Evolutionary conservation across 53 echinoderm and acorn worm species (phyloP), one percentile per base, ranked within the genome.

Genomic region (Echinometra lucunter): DNA sequence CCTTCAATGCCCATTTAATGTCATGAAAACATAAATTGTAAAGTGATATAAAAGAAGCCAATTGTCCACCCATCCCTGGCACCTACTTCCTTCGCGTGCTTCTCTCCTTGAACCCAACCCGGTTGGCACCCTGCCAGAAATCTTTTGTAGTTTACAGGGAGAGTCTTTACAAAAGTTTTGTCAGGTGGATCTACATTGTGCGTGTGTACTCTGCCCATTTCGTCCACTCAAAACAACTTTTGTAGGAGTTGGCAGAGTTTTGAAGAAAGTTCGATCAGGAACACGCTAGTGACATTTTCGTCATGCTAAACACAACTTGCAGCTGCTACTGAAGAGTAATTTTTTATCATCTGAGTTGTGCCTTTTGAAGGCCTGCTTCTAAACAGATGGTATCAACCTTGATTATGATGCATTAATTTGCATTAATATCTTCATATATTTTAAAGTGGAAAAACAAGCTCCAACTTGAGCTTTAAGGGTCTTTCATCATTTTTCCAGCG

Each of bases 61-160:
- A 90, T 60, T 60, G 66, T 66, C 57, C 45, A 88, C n/a, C n/a
- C 42, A 56, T 53, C 90, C 38, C 90, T 66, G 90, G 90, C 37
- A 38, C 58, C 49, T 30, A 37, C 58, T 60, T 60, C 90, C 66
- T 60, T 66, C 23, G 37, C 90, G 8, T 60, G 58, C 90, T 90
- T 66, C 90, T 30, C 58, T 85, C 49, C 85, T 91, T 91, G 92
- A 91, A 91, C 92, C 92, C 67, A 67, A 91, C 67, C 92, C 44
- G 44, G 49, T 91, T 91, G 92, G 92, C 70, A 70, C 45, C 23
- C 12, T 45, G 67, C 92, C 92, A 66, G 72, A 58, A 58, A 58
- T 47, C 85, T 85, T 85, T 85, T 85, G 85, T 49, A 85, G 85
- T 85, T 85, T 85, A 2, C 28, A 85, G 49, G 49, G 23, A n/a